Base-by-base conservation (phyloP, 2,888 invertebrate genomes). In the Alcis repandata region DNA sequence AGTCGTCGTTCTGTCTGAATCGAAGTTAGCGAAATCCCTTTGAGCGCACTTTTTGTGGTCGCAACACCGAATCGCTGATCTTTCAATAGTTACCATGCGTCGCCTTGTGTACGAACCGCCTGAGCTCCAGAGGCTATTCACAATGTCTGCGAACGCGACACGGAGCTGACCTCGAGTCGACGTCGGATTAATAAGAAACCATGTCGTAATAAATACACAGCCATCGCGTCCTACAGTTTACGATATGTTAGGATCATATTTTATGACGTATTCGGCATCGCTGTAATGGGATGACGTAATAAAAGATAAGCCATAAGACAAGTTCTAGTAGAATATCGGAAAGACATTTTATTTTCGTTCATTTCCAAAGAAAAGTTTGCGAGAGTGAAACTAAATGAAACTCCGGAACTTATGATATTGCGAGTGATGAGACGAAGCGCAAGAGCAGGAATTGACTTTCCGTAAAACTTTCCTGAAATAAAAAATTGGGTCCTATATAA, bases 121-220 rank as follows among this genome's bases (percentile, higher is more conserved):
- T 43, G n/a, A 22, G 20, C 27, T 51, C 61, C 54, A 61, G 66
- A 57, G 54, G 17, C 68, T 63, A 67, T 69, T 64, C 67, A 67
- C 57, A 67, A 68, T 56, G 69, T 73, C 70, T 70, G 68, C 59
- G 67, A 71, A 72, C 59, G 65, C 58, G 67, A 72, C 58, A 70
- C 69, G 46, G 40, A 64, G 56, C 67, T 60, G 57, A 63, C 65
- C 60, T 71, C 59, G 38, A 53, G 33, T 45, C 60, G 32, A 53
- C 27, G 17, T 60, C 9, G 33, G 52, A 38, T 65, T 60, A 32
- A 63, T 58, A 53, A 58, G 33, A 45, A 57, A 63, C 41, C 53
- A 52, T 66, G 40, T 49, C 48, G 19, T 10, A 66, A 43, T 51
- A 46, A 54, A 56, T 56, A 48, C 36, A 59, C 22, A 11, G 46